Evolutionary conservation across 2,797 vertebrate genomes (phyloP).

Genomic region (Sebastiscus albofasciatus): DNA sequence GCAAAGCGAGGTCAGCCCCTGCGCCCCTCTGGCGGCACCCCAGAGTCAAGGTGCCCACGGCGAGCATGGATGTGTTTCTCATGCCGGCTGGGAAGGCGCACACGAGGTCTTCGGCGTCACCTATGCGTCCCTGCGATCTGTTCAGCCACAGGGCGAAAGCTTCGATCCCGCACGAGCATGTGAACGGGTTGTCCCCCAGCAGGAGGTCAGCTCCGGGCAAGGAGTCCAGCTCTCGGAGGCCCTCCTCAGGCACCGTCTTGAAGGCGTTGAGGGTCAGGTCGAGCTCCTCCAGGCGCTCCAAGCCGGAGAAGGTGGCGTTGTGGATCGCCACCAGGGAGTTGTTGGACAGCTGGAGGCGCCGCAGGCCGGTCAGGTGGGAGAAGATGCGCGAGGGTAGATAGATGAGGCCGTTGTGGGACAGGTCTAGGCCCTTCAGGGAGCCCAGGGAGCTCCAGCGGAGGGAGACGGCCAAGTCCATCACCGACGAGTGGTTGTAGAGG

Average conservation of each 20-base stretch:
- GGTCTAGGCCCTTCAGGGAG: constrained; percentile 74
- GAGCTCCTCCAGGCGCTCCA: constrained; percentile 79
- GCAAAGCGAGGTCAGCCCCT: constrained; percentile 75
- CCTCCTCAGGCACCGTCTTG: constrained; percentile 75
- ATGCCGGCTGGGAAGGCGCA: constrained; percentile 78
- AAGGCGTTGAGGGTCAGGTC: constrained; percentile 83
- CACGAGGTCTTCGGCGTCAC: constrained; percentile 61
- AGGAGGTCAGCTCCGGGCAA: constrained; percentile 54
- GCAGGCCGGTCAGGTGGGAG: constrained; percentile 66
- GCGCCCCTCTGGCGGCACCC: constrained; percentile 71
- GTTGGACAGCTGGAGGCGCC: constrained; percentile 74
- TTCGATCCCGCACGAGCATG: constrained; percentile 82
- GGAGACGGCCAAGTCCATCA: constrained; percentile 74
- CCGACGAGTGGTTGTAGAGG: constrained; percentile 79
- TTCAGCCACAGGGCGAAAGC: constrained; percentile 83
- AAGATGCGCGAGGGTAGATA: constrained; percentile 76
- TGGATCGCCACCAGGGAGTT: constrained; percentile 83
- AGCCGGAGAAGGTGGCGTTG: constrained; percentile 76
- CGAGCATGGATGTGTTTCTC: constrained; percentile 81
- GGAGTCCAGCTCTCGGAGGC: constrained; percentile 72
- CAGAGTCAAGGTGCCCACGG: constrained; percentile 56
- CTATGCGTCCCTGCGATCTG: constrained; percentile 63
- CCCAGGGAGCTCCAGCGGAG: constrained; percentile 75
- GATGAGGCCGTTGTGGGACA: constrained; percentile 82
- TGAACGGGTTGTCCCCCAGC: constrained; percentile 81